phyloP scores from a whole-genome alignment of 2,113 vertebrate species.

The Hirundichthys speculiger region DNA sequence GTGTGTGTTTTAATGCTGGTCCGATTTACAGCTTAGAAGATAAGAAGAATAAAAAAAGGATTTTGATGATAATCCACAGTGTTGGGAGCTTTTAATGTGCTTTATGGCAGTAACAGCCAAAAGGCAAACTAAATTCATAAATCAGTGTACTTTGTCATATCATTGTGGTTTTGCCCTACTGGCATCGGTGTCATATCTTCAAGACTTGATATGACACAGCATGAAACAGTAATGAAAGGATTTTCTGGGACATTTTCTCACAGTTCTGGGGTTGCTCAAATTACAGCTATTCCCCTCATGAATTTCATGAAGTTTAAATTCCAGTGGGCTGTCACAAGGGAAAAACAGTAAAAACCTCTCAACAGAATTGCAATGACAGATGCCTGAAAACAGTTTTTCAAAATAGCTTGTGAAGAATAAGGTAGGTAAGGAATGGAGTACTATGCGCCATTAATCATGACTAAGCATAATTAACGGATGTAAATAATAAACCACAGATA shows the following conservation, averaged over 20 bases:
- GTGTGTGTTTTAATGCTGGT: constrained; percentile 17
- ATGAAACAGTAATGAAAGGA: constrained; percentile 6
- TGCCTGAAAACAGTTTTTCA: background rate
- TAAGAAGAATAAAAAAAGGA: constrained; percentile 11
- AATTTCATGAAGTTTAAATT: constrained; percentile 1
- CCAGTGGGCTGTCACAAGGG: background rate
- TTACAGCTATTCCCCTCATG: background rate
- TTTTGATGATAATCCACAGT: constrained; percentile 13
- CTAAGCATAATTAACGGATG: background rate
- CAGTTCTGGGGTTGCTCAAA: background rate
- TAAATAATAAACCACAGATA: background rate
- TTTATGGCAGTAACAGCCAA: constrained; percentile 1
- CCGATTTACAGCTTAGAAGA: constrained; percentile 42
- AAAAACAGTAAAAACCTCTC: constrained; percentile 5
- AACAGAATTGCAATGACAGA: constrained; percentile 10
- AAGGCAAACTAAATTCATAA: background rate
- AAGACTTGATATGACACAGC: background rate
- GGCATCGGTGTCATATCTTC: background rate
- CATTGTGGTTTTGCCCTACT: background rate
- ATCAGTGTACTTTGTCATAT: background rate
- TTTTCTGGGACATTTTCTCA: constrained; percentile 16
- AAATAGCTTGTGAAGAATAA: background rate
- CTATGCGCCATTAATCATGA: background rate
- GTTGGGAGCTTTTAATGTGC: background rate
- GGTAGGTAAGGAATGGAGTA: background rate